phyloP scores from a whole-genome alignment of 64 coral and sea anemone species.

The Montipora capricornis region DNA sequence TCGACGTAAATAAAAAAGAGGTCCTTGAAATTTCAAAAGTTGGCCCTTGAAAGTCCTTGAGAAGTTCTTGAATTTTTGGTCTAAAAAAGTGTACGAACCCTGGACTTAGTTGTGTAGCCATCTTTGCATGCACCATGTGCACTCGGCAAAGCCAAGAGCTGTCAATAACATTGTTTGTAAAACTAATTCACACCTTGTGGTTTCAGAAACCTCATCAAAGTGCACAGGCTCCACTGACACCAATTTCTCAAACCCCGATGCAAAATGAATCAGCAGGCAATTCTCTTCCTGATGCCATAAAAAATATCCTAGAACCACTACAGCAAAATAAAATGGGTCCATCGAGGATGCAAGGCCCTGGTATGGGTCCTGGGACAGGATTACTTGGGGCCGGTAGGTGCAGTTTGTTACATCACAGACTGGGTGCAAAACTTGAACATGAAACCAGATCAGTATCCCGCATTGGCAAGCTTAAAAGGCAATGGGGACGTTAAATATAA shows the following conservation, averaged over 20 bases:
- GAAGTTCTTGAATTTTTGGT: too few species aligned
- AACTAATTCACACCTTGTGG: neutral
- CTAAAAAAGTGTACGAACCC: neutral
- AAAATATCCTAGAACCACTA: slow-evolving; percentile 81
- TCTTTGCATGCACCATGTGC: too few species aligned
- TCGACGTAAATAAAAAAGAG: too few species aligned
- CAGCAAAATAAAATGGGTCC: slow-evolving; percentile 71
- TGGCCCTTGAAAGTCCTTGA: too few species aligned
- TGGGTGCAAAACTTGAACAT: too few species aligned
- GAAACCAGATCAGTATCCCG: too few species aligned
- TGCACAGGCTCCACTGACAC: neutral
- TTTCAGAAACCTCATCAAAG: slow-evolving; percentile 28
- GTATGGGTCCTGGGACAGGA: slow-evolving; percentile 56
- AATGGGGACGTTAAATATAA: too few species aligned
- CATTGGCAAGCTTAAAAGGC: too few species aligned
- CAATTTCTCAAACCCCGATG: neutral
- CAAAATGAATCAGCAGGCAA: slow-evolving; percentile 39
- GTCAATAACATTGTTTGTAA: too few species aligned
- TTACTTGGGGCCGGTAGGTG: slow-evolving; percentile 83
- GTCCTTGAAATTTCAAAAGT: too few species aligned
- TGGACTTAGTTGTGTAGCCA: neutral
- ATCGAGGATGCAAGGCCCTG: slow-evolving; percentile 58
- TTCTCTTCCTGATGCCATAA: slow-evolving; percentile 57
- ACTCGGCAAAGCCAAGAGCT: too few species aligned
- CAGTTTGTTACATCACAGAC: neutral